Conservation (phyloP, 2,113 vertebrate genomes). For the Telmatochromis sp. region DNA sequence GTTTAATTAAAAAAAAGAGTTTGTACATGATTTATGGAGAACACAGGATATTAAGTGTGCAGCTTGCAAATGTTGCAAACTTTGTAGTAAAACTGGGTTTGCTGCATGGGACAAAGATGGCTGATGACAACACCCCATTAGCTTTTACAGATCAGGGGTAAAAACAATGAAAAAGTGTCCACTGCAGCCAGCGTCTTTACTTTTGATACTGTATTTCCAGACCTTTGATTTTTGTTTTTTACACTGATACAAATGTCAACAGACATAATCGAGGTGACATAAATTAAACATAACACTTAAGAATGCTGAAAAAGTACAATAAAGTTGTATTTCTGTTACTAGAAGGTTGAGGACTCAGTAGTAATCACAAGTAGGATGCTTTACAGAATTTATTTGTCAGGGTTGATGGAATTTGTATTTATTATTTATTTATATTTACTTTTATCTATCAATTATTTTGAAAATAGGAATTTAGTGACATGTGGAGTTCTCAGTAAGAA, state of each 20-base stretch:
- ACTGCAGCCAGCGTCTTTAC: rapidly evolving
- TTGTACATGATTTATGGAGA: not conserved
- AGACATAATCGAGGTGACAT: not conserved
- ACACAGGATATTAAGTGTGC: not conserved
- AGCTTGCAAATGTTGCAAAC: not conserved
- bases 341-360: not conserved
- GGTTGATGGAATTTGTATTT: not conserved
- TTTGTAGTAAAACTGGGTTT: not conserved
- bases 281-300: not conserved
- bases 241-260: rapidly evolving
- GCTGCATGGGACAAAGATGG: not conserved
- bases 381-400: not conserved
- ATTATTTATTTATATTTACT: not conserved
- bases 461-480: not conserved
- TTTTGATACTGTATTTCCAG: not conserved
- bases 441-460: not conserved
- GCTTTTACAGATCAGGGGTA: rapidly evolving
- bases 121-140: not conserved
- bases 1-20: not conserved
- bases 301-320: not conserved
- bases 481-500: not conserved
- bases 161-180: not conserved
- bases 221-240: not conserved
- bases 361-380: not conserved
- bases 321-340: not conserved